Percentiles rank a stretch among this genome's conserved stretches.
These are phyloP conservation scores for Galleria mellonella DNA, from an alignment of 1,140 invertebrate genomes.

Conservation along the genomic window DNA sequence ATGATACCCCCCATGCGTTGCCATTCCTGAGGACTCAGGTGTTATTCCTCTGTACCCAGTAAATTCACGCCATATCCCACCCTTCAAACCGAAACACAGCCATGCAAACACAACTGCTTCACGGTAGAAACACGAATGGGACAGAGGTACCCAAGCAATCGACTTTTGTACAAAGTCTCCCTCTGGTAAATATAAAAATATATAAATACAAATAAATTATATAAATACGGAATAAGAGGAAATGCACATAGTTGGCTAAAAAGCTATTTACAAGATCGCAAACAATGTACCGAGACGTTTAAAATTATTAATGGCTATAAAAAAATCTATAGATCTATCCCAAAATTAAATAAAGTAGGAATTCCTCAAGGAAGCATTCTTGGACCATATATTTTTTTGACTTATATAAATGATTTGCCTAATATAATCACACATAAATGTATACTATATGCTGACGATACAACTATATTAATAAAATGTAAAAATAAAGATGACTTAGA, in stretches of 20 bases:
- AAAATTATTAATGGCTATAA: not conserved
- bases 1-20: no score
- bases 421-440: not conserved
- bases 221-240: slow-evolving; percentile 8
- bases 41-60: no score
- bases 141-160: no score
- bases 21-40: no score
- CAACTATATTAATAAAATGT: not conserved
- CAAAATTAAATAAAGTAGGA: not conserved
- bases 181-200: no score
- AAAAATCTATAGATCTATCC: not conserved
- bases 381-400: not conserved
- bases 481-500: not conserved
- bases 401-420: slow-evolving; percentile 3
- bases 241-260: slow-evolving; percentile 1
- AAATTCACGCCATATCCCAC: no score
- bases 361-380: slow-evolving; percentile 5
- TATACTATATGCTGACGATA: slow-evolving; percentile 4
- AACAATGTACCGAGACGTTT: slow-evolving; percentile 1
- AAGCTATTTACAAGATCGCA: not conserved
- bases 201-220: no score
- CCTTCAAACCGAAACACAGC: no score
- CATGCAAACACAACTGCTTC: no score
- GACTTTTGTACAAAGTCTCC: no score
- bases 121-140: no score